These are phyloP conservation scores for Columbina picui DNA, from an alignment of 2,113 vertebrate species.

Conservation along the genomic window DNA sequence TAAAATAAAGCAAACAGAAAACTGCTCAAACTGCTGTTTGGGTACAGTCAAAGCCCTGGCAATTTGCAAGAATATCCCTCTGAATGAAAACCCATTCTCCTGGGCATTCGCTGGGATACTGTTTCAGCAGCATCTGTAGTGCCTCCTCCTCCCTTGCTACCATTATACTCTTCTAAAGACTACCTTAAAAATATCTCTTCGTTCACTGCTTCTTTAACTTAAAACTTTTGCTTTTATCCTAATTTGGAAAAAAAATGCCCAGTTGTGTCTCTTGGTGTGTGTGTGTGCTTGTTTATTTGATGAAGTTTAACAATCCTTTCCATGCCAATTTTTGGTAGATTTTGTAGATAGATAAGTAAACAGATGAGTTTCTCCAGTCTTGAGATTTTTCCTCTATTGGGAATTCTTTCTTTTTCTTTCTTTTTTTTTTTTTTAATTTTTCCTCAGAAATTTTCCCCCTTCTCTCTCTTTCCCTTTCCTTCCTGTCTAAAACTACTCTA, in stretches of 20 bases:
- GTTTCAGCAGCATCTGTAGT: not conserved
- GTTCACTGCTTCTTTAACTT: not conserved
- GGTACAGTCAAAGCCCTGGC: not conserved
- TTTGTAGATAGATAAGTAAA: not conserved
- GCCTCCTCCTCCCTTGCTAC: not conserved
- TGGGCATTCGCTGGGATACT: not conserved
- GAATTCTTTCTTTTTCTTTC: not conserved
- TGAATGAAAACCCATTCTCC: not conserved
- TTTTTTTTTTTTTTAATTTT: no score
- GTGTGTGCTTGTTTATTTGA: not conserved
- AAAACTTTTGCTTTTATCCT: not conserved
- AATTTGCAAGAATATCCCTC: constrained; percentile 2
- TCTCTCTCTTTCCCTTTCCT: not conserved
- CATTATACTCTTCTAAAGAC: not conserved
- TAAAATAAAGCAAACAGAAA: constrained; percentile 32
- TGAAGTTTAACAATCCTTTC: not conserved
- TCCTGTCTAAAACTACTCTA: not conserved
- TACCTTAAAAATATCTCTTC: not conserved
- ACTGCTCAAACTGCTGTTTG: not conserved
- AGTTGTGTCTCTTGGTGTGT: not conserved
- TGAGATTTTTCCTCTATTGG: not conserved
- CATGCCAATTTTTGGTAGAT: not conserved
- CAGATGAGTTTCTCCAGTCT: not conserved
- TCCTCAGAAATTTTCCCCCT: accelerated
- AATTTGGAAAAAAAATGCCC: not conserved